Conservation (phyloP, 2,888 invertebrate species). For the Tipula vernalis region DNA sequence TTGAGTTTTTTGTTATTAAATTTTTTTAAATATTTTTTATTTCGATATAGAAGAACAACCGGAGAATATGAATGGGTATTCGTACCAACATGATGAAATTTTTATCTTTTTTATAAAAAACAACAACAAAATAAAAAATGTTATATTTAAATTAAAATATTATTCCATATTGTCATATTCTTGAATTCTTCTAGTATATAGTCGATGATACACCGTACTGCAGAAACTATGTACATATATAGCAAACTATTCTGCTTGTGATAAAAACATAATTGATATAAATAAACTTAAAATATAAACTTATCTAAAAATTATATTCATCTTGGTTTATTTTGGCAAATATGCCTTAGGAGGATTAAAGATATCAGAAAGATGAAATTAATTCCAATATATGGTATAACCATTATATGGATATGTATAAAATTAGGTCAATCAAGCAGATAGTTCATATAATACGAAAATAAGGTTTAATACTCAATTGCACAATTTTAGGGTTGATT, state of each 20-base stretch:
- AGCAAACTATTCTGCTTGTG: neutral
- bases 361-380: neutral
- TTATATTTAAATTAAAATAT: neutral
- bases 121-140: neutral
- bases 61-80: neutral
- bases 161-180: neutral
- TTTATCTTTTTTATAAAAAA: neutral
- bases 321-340: neutral
- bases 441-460: neutral
- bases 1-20: neutral
- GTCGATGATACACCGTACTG: neutral
- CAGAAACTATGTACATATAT: too few relatives aligned
- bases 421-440: constrained; percentile 4
- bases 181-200: neutral
- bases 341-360: neutral
- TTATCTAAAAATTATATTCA: neutral
- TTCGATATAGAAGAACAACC: neutral
- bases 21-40: neutral
- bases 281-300: neutral
- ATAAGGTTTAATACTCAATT: constrained; percentile 4
- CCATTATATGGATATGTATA: neutral
- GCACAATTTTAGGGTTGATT: neutral
- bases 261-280: neutral
- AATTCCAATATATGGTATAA: neutral
- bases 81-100: neutral